Percentiles rank a stretch among this genome's conserved stretches.
These are phyloP conservation scores for Drosophila punjabiensis DNA, from an alignment of 1,140 invertebrate genomes.

Conservation along the genomic window DNA sequence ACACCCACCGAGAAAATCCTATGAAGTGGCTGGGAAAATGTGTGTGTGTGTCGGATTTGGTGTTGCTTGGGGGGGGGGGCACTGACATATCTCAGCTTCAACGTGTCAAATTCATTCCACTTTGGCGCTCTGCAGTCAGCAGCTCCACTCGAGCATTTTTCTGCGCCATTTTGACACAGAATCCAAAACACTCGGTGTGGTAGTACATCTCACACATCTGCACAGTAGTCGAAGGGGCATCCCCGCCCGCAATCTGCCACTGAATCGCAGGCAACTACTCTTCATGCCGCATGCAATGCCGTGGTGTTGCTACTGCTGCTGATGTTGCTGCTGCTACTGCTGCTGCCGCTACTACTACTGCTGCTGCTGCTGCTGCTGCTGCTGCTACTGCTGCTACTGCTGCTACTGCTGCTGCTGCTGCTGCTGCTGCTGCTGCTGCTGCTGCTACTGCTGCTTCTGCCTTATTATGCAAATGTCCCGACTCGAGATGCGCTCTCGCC, in stretches of 20 bases:
- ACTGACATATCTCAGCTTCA: constrained; percentile 57
- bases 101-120: constrained; percentile 61
- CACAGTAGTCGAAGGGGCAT: constrained; percentile 17
- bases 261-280: constrained; percentile 60
- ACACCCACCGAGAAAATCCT: constrained; percentile 10
- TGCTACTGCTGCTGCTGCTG: too few relatives aligned
- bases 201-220: constrained; percentile 32
- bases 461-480: constrained; percentile 76
- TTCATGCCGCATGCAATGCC: constrained; percentile 40
- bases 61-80: background rate
- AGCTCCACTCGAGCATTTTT: constrained; percentile 64
- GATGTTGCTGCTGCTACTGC: background rate
- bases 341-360: constrained; percentile 9
- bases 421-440: background rate
- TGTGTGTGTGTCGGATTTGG: background rate
- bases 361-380: background rate
- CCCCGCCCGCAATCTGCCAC: constrained; percentile 25
- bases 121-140: constrained; percentile 60
- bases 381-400: background rate
- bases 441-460: constrained; percentile 20
- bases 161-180: constrained; percentile 79
- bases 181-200: constrained; percentile 44
- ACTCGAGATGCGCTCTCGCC: constrained; percentile 56
- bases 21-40: constrained; percentile 14
- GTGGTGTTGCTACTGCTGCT: background rate